These are phyloP conservation scores for Drosophila teissieri DNA, from an alignment of 1,140 invertebrate genomes.

Conservation along the genomic window DNA sequence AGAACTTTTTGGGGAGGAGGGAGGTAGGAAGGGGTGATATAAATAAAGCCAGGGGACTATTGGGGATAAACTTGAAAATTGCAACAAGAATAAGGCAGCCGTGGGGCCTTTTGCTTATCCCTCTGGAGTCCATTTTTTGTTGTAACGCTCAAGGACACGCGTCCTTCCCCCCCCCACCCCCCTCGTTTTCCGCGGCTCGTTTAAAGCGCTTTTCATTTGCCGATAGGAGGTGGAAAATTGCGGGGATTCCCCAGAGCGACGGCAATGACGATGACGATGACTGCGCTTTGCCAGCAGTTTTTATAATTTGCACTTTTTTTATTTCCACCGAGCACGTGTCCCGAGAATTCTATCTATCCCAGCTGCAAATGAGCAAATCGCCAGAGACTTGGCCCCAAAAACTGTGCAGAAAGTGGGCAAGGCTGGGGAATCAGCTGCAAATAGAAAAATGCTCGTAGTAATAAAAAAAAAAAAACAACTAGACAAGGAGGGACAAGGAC, in stretches of 20 bases:
- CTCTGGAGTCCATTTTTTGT: conserved; percentile 39
- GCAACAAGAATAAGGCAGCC: conserved; percentile 51
- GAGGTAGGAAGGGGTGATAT: conserved; percentile 13
- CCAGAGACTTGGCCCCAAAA: conserved; percentile 54
- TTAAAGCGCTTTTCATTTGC: conserved; percentile 55
- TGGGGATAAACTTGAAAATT: conserved; percentile 62
- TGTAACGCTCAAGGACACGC: conserved; percentile 42
- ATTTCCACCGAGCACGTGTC: conserved; percentile 47
- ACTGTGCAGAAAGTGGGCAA: conserved; percentile 5
- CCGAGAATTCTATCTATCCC: conserved; percentile 41
- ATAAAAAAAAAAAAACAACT: conserved; percentile 64
- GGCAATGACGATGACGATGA: conserved; percentile 57
- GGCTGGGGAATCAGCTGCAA: conserved; percentile 48
- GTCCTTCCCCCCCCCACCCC: conserved; percentile 2
- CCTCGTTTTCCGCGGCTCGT: neutral
- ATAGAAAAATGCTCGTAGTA: conserved; percentile 67
- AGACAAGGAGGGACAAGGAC: conserved; percentile 59
- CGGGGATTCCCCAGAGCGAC: conserved; percentile 49
- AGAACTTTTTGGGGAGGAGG: neutral
- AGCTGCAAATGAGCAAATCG: conserved; percentile 75
- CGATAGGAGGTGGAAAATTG: conserved; percentile 29
- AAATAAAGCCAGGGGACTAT: conserved; percentile 8
- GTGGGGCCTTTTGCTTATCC: conserved; percentile 12
- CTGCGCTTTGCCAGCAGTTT: conserved; percentile 78
- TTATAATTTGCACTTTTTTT: conserved; percentile 75